Evolutionary conservation across 2,113 vertebrate species (phyloP).

Genomic region (Mandrillus leucophaeus): DNA sequence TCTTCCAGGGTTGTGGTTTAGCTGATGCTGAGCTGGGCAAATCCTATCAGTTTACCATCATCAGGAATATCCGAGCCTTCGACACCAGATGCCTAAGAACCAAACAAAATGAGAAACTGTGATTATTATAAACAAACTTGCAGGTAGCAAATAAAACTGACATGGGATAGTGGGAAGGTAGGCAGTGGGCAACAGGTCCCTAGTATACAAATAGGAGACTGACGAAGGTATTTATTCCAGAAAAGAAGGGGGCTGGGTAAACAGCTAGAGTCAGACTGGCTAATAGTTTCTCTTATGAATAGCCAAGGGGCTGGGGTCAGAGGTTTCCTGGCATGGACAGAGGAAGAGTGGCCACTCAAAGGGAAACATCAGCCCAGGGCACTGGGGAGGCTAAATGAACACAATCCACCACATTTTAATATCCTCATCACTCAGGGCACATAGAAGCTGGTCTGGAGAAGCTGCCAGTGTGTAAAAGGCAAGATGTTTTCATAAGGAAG

Average conservation of each 20-base stretch:
- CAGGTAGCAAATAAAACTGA: background rate
- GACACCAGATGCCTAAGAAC: conserved; percentile 93
- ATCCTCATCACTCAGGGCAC: background rate
- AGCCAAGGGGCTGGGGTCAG: background rate
- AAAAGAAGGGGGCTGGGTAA: background rate
- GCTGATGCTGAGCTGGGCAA: conserved; percentile 99
- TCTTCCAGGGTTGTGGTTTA: conserved; percentile 86
- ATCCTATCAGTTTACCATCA: conserved; percentile 97
- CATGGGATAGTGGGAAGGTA: background rate
- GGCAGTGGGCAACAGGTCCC: background rate
- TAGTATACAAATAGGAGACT: background rate
- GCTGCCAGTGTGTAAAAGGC: background rate
- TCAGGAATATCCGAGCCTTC: conserved; percentile 97
- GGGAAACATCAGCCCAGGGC: background rate
- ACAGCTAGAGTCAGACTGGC: background rate
- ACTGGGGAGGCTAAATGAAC: background rate
- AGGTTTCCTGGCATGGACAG: background rate
- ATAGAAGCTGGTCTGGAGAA: background rate
- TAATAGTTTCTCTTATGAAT: background rate
- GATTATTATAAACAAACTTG: background rate
- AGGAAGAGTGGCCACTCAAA: background rate
- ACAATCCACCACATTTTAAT: background rate
- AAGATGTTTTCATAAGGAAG: background rate
- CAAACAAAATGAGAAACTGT: conserved; percentile 71
- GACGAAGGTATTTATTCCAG: background rate